A percentile compares a stretch with the other conserved stretches of the same genome.
Conservation (phyloP, 2,888 invertebrate species). For the Cheilosia soror region DNA sequence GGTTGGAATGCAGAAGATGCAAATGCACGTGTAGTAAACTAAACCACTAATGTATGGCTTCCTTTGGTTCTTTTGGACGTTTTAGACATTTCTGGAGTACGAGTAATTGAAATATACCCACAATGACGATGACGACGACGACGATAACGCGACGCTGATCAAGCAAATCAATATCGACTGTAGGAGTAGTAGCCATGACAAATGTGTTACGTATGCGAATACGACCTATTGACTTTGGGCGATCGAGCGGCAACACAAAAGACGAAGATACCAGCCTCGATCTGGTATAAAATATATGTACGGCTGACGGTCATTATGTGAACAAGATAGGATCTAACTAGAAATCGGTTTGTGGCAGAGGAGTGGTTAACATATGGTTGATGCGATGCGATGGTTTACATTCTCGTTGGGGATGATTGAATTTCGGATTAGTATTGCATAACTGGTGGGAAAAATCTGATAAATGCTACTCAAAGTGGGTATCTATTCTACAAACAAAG, state of each 20-base stretch:
- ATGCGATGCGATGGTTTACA: neutral
- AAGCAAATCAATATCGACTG: constrained; percentile 51
- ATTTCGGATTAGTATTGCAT: constrained; percentile 33
- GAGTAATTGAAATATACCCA: constrained; percentile 35
- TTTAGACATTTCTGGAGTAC: constrained; percentile 65
- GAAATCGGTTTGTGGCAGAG: constrained; percentile 41
- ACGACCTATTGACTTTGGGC: constrained; percentile 74
- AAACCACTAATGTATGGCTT: constrained; percentile 60
- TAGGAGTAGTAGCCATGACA: constrained; percentile 56
- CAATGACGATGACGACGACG: neutral
- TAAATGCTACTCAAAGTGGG: neutral
- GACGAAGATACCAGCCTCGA: constrained; percentile 50
- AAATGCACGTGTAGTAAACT: constrained; percentile 72
- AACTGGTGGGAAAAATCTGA: neutral
- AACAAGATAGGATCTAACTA: constrained; percentile 57
- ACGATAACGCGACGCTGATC: constrained; percentile 27
- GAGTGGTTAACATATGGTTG: constrained; percentile 39
- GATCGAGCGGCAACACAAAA: constrained; percentile 75
- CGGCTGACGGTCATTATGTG: constrained; percentile 56
- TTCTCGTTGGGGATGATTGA: constrained; percentile 44
- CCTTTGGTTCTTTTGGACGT: constrained; percentile 54
- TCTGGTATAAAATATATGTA: constrained; percentile 27
- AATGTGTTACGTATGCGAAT: constrained; percentile 72
- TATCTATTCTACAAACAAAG: no score
- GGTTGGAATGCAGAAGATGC: constrained; percentile 64